These are phyloP conservation scores for Marcusenius ussheri DNA, from an alignment of 2,113 vertebrate genomes.

Conservation along the genomic window DNA sequence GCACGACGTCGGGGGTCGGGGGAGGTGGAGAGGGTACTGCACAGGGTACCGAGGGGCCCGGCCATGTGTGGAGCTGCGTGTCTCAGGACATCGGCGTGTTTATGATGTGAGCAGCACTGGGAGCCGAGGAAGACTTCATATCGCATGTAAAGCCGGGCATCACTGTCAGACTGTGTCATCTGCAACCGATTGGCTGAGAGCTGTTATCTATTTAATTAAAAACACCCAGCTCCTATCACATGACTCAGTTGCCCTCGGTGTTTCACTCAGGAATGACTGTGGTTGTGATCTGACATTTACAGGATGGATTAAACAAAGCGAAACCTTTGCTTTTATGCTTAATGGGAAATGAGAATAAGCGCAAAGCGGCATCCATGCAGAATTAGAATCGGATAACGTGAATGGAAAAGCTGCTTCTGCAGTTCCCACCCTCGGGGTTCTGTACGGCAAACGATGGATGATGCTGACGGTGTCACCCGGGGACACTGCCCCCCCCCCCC, in stretches of 20 bases:
- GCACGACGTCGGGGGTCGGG: background rate
- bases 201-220: conserved; percentile 6
- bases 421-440: background rate
- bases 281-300: background rate
- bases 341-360: background rate
- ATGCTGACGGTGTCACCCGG: background rate
- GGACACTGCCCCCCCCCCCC: no score
- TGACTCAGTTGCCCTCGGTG: background rate
- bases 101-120: background rate
- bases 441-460: background rate
- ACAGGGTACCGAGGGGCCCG: background rate
- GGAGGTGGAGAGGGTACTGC: background rate
- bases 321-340: background rate
- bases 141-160: background rate
- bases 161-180: background rate
- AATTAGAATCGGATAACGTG: background rate
- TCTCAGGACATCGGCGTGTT: background rate
- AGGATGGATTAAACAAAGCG: background rate
- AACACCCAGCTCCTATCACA: conserved; percentile 18
- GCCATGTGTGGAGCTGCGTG: background rate
- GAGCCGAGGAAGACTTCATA: background rate
- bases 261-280: conserved; percentile 19
- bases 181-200: background rate
- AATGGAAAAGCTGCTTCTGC: background rate
- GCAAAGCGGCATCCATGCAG: background rate